phyloP scores from a whole-genome alignment of 2,888 invertebrate species.

The Pilophorus perplexus region DNA sequence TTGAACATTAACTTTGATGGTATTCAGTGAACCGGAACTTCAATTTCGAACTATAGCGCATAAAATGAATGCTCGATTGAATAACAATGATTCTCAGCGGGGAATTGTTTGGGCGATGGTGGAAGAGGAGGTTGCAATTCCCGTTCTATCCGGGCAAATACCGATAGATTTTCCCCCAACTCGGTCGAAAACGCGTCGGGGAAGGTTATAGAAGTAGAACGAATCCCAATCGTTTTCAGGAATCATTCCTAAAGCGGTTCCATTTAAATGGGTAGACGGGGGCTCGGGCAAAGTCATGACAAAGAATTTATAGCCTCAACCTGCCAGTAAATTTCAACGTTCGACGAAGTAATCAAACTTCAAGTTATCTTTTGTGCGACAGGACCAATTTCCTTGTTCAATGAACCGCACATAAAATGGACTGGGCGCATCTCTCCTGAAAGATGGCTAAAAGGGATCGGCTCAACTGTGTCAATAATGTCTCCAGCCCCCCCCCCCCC shows the following conservation, averaged over 20 bases:
- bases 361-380: too few species aligned
- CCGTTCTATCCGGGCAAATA: background rate
- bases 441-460: too few species aligned
- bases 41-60: background rate
- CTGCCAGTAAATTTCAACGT: too few species aligned
- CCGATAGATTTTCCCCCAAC: background rate
- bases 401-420: too few species aligned
- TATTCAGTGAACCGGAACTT: background rate
- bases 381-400: too few species aligned
- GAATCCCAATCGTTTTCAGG: background rate
- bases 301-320: background rate
- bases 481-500: too few species aligned
- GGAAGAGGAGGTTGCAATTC: background rate
- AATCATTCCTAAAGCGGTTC: background rate
- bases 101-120: background rate
- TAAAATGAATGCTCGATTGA: background rate
- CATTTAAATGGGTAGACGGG: background rate
- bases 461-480: too few species aligned
- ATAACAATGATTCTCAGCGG: background rate
- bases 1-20: background rate
- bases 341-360: too few species aligned
- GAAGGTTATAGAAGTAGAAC: background rate
- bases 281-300: background rate
- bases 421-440: too few species aligned
- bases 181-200: conserved; percentile 5